Conservation (phyloP, 2,888 invertebrate species). For the Gibbula magus region DNA sequence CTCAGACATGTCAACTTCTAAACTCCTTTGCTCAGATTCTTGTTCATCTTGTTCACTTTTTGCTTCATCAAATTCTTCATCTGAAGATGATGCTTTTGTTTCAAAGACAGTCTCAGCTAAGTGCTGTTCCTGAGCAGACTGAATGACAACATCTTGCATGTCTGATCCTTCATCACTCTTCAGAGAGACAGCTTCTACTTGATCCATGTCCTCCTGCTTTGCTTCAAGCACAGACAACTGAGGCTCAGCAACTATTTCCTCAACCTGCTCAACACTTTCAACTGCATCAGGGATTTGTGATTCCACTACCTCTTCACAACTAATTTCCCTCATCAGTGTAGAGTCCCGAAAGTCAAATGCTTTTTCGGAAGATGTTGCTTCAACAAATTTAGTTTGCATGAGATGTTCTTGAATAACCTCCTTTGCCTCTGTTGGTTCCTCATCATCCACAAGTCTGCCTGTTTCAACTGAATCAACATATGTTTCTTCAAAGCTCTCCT, state of each 20-base stretch:
- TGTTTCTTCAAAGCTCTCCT: not conserved
- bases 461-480: not conserved
- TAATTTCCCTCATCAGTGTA: not conserved
- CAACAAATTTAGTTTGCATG: not conserved
- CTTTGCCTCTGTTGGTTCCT: not conserved
- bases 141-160: not conserved
- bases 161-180: not conserved
- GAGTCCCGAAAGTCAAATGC: not conserved
- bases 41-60: conserved; percentile 26
- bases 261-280: not conserved
- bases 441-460: not conserved
- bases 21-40: not conserved
- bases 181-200: not conserved
- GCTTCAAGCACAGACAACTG: too few species aligned
- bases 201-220: not conserved
- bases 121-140: not conserved
- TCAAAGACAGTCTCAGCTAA: not conserved
- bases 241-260: not conserved
- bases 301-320: not conserved
- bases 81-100: not conserved
- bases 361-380: not conserved
- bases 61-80: conserved; percentile 15
- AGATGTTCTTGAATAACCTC: conserved; percentile 7
- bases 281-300: not conserved
- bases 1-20: too few species aligned